These are phyloP conservation scores for Ceyx melanurus DNA, from an alignment of 2,113 vertebrate species.

Conservation along the genomic window DNA sequence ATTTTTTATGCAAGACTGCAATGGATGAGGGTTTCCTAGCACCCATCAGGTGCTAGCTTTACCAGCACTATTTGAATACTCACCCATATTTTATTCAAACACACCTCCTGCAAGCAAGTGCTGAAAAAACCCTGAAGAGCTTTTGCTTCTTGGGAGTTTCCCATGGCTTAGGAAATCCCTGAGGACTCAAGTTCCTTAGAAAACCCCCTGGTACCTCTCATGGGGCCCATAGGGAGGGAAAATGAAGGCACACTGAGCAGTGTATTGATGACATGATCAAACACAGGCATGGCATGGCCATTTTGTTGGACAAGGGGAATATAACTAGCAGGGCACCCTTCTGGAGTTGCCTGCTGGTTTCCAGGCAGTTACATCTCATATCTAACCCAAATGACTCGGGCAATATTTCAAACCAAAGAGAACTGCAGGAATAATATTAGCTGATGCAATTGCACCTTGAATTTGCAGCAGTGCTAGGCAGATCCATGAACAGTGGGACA, in stretches of 20 bases:
- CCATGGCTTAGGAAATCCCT: not conserved
- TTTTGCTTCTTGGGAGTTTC: not conserved
- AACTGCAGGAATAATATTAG: constrained; percentile 1
- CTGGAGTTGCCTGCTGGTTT: not conserved
- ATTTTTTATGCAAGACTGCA: not conserved
- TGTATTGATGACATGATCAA: not conserved
- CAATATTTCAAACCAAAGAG: constrained; percentile 27
- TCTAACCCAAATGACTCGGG: not conserved
- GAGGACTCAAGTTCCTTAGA: not conserved
- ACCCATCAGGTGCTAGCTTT: not conserved
- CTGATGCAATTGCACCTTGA: constrained; percentile 40
- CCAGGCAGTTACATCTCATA: not conserved
- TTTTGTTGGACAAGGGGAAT: not conserved
- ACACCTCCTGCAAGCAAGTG: not conserved
- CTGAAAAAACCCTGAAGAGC: not conserved
- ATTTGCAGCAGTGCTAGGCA: constrained; percentile 35
- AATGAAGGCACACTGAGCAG: not conserved
- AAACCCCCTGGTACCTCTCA: not conserved
- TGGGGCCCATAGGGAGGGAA: not conserved
- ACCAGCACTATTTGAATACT: not conserved
- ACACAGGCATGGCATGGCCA: not conserved
- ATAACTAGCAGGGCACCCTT: not conserved
- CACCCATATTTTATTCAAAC: not conserved
- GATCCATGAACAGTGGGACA: not conserved
- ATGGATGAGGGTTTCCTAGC: not conserved